Conservation (phyloP, 1,140 invertebrate species). For the Aradophagus sp. region DNA sequence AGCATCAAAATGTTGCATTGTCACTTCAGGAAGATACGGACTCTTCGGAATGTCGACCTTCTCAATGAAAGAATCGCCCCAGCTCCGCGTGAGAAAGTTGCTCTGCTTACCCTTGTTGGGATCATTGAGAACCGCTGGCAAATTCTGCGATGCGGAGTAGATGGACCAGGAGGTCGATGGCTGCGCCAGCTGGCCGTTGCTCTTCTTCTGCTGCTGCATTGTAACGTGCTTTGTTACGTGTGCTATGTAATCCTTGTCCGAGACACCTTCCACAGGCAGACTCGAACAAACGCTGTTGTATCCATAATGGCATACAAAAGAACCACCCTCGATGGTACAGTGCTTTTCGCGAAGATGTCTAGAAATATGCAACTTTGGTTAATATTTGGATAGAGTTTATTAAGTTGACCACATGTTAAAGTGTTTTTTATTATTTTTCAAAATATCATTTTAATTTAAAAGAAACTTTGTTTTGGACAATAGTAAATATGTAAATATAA, state of each 20-base stretch:
- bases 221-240: conserved; percentile 89
- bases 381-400: too few relatives aligned
- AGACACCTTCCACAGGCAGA: conserved; percentile 90
- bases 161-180: conserved; percentile 81
- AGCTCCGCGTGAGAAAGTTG: conserved; percentile 97
- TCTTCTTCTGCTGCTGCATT: conserved; percentile 75
- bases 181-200: conserved; percentile 67
- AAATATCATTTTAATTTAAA: too few relatives aligned
- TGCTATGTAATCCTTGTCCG: conserved; percentile 90
- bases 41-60: conserved; percentile 84
- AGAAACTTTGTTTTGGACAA: too few relatives aligned
- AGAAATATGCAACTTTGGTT: too few relatives aligned
- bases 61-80: conserved; percentile 96
- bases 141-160: conserved; percentile 91
- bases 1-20: conserved; percentile 87
- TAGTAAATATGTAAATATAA: too few relatives aligned
- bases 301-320: conserved; percentile 91
- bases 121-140: conserved; percentile 97
- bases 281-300: conserved; percentile 88
- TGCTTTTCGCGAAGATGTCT: conserved; percentile 89
- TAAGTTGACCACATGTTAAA: too few relatives aligned
- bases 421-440: too few relatives aligned
- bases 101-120: conserved; percentile 91
- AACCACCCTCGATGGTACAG: conserved; percentile 90
- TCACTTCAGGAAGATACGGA: conserved; percentile 89